Evolutionary conservation across 1,140 invertebrate species (phyloP).

Genomic region (Cydia amplana): DNA sequence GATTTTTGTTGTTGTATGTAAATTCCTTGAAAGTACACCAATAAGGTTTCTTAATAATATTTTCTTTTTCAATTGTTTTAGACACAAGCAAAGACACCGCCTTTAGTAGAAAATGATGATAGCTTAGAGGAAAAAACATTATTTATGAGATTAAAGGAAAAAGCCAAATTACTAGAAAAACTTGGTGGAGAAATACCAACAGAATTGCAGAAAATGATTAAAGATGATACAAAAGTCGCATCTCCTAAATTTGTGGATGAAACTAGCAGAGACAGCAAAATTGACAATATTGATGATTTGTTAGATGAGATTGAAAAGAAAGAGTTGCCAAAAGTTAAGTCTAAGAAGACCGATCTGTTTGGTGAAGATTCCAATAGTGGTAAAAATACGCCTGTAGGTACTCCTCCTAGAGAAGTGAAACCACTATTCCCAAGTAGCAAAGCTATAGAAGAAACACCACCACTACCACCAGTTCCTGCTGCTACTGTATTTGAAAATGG

Average conservation of each 20-base stretch:
- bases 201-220: conserved; percentile 65
- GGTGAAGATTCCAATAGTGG: conserved; percentile 42
- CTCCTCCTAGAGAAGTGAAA: conserved; percentile 55
- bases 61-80: conserved; percentile 28
- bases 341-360: conserved; percentile 47
- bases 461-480: conserved; percentile 49
- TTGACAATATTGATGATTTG: conserved; percentile 65
- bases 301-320: conserved; percentile 72
- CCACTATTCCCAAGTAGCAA: conserved; percentile 57
- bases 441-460: conserved; percentile 43
- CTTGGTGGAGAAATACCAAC: conserved; percentile 67
- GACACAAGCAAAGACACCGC: conserved; percentile 42
- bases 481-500: conserved; percentile 41
- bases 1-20: no score
- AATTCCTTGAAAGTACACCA: neutral
- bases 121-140: conserved; percentile 63
- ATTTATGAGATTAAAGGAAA: conserved; percentile 63
- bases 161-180: conserved; percentile 70
- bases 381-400: conserved; percentile 52
- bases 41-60: neutral
- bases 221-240: conserved; percentile 48
- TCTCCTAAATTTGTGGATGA: conserved; percentile 49
- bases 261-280: conserved; percentile 38
- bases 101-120: conserved; percentile 52
- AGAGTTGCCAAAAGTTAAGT: conserved; percentile 64